Evolutionary conservation across 2,113 vertebrate species (phyloP).

Genomic region (Picathartes gymnocephalus): DNA sequence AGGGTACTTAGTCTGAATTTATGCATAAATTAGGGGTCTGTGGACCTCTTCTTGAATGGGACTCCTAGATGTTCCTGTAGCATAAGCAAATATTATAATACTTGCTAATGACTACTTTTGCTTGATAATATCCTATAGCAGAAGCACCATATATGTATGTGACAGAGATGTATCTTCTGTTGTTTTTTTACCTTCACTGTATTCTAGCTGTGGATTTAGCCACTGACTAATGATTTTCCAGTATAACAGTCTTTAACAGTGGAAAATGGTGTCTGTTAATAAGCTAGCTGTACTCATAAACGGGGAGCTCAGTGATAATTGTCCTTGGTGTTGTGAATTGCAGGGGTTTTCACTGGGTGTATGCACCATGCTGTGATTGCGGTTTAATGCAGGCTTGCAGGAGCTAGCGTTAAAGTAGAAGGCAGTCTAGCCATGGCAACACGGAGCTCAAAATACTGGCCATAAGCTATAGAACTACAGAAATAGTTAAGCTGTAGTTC

Average conservation of each 20-base stretch:
- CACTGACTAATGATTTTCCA: not conserved
- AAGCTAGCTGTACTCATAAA: not conserved
- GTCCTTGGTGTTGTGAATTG: not conserved
- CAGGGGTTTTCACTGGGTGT: not conserved
- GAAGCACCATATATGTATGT: not conserved
- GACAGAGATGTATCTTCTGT: not conserved
- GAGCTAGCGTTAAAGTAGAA: not conserved
- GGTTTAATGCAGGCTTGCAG: not conserved
- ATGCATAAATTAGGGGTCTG: not conserved
- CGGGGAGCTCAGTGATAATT: not conserved
- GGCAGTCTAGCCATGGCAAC: not conserved
- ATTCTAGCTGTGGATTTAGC: not conserved
- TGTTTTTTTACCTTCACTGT: not conserved
- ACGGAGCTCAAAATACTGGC: not conserved
- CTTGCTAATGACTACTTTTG: not conserved
- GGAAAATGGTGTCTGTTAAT: not conserved
- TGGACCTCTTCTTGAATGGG: not conserved
- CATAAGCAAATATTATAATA: not conserved
- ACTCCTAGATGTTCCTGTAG: not conserved
- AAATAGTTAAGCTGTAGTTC: not conserved
- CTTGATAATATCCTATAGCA: not conserved
- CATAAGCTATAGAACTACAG: not conserved
- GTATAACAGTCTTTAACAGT: not conserved
- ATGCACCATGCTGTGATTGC: not conserved
- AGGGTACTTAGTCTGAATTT: not conserved